phyloP scores from a whole-genome alignment of 2,888 invertebrate species.

The Boloria euphrosyne region DNA sequence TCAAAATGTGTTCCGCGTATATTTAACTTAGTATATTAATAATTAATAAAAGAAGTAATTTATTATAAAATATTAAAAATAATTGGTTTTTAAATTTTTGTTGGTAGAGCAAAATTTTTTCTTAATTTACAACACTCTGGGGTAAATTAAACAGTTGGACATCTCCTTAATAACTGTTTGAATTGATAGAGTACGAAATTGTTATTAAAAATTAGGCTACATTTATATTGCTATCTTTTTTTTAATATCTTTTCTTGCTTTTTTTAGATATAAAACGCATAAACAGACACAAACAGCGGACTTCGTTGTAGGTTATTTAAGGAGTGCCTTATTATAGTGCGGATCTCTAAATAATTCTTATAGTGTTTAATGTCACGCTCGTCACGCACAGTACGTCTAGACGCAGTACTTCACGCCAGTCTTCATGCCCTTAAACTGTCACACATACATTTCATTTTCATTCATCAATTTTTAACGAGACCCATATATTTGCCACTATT shows the following conservation, averaged over 20 bases:
- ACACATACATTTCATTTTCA: constrained; percentile 22
- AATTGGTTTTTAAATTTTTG: too few species aligned
- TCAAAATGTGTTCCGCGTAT: not conserved
- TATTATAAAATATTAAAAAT: too few species aligned
- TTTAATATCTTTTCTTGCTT: too few species aligned
- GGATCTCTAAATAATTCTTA: constrained; percentile 2
- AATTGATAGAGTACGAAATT: too few species aligned
- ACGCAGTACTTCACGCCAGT: constrained; percentile 39
- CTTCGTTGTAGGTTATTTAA: too few species aligned
- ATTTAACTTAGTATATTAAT: not conserved
- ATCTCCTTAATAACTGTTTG: too few species aligned
- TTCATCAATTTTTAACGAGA: constrained; percentile 25
- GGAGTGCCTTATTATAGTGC: not conserved
- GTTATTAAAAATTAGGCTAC: too few species aligned
- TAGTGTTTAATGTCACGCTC: constrained; percentile 16
- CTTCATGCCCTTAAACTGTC: constrained; percentile 35
- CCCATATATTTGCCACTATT: constrained; percentile 15
- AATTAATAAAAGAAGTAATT: too few species aligned
- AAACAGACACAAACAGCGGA: not conserved
- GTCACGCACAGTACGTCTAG: constrained; percentile 47
- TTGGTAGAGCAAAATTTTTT: too few species aligned
- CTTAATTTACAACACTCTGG: too few species aligned
- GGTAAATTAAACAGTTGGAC: too few species aligned
- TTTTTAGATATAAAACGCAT: not conserved
- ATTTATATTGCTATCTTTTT: too few species aligned